These are phyloP conservation scores for Megaustenia siamemsis DNA, from an alignment of 2,888 invertebrate genomes.

Conservation along the genomic window DNA sequence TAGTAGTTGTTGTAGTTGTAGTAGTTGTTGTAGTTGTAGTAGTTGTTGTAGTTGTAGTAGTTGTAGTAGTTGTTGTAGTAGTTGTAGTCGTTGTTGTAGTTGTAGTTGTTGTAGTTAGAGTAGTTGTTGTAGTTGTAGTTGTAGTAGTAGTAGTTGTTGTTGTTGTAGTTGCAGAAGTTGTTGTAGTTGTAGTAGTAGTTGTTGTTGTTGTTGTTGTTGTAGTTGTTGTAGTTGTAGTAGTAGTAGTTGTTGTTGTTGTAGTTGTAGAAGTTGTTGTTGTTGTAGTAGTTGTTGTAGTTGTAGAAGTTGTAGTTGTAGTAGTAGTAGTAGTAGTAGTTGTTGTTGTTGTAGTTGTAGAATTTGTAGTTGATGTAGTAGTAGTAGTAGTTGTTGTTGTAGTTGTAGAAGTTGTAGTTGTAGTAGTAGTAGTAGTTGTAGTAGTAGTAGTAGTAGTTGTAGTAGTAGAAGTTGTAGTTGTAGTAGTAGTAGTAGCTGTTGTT, in stretches of 20 bases:
- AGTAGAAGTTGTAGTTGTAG: too few species aligned
- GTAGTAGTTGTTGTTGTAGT: too few species aligned
- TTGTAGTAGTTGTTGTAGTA: not conserved
- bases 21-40: conserved; percentile 5
- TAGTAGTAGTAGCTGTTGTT: too few species aligned
- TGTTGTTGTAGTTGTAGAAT: too few species aligned
- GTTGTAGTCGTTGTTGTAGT: too few species aligned
- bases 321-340: too few species aligned
- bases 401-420: too few species aligned
- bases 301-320: too few species aligned
- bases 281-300: too few species aligned
- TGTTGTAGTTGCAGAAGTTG: conserved; percentile 17
- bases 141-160: conserved; percentile 31
- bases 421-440: too few species aligned
- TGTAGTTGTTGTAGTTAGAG: not conserved
- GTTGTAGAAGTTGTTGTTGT: conserved; percentile 1
- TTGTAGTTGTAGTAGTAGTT: conserved; percentile 32
- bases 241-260: conserved; percentile 15
- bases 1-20: conserved; percentile 5
- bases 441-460: too few species aligned
- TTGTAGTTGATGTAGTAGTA: too few species aligned
- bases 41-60: conserved; percentile 3
- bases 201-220: conserved; percentile 31
- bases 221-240: conserved; percentile 31
- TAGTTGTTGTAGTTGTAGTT: not conserved